These are phyloP conservation scores for Aptenodytes patagonicus DNA, from an alignment of 2,113 vertebrate genomes.

Conservation along the genomic window DNA sequence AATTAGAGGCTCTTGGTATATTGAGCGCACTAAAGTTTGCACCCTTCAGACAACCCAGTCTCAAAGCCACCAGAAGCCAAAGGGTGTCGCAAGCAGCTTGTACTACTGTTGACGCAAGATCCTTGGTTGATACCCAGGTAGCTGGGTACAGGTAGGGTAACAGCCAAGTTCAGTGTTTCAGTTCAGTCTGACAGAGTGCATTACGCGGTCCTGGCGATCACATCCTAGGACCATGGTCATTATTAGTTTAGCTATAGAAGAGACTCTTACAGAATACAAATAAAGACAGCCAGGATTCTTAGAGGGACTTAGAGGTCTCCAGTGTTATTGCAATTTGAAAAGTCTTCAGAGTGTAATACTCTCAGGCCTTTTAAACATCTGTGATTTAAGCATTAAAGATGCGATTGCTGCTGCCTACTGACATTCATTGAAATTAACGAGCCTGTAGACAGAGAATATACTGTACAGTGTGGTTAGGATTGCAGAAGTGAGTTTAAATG, in stretches of 20 bases:
- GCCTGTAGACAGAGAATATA: not conserved
- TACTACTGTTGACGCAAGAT: not conserved
- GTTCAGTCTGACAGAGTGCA: not conserved
- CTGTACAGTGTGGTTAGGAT: not conserved
- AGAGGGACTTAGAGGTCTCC: not conserved
- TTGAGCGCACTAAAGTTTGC: not conserved
- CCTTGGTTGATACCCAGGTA: no score
- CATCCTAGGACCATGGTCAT: not conserved
- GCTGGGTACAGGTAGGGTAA: not conserved
- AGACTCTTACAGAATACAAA: not conserved
- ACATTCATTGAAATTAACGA: not conserved
- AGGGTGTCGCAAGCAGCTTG: not conserved
- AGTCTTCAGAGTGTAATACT: not conserved
- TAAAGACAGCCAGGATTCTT: not conserved
- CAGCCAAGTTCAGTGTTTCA: not conserved
- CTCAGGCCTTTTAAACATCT: not conserved
- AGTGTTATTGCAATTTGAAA: not conserved
- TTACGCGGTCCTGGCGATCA: not conserved
- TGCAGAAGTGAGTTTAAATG: not conserved
- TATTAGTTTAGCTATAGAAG: not conserved
- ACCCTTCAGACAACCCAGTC: not conserved
- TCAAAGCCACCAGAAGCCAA: not conserved
- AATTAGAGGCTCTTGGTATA: not conserved
- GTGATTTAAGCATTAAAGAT: not conserved
- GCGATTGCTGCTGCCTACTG: not conserved